phyloP scores from a whole-genome alignment of 2,113 vertebrate genomes.

The Theropithecus gelada region DNA sequence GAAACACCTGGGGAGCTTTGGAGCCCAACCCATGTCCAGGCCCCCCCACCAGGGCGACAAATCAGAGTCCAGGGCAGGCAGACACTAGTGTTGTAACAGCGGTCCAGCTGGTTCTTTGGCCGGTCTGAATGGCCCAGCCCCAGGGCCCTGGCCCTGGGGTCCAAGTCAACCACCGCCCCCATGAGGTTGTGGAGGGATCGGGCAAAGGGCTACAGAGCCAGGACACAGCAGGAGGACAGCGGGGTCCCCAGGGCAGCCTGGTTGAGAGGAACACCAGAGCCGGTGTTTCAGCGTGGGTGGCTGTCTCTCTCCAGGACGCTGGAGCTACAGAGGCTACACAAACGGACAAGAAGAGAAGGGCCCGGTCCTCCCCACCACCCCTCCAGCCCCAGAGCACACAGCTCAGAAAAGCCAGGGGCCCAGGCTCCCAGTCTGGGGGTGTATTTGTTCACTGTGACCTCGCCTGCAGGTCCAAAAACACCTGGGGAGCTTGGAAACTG shows the following conservation, averaged over 20 bases:
- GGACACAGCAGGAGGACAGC: background rate
- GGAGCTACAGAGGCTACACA: background rate
- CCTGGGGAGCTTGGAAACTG: background rate
- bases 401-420: background rate
- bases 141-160: accelerated
- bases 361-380: background rate
- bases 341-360: accelerated
- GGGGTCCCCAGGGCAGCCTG: accelerated
- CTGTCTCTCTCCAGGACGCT: background rate
- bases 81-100: background rate
- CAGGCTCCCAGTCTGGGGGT: accelerated
- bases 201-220: background rate
- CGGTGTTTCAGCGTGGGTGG: accelerated
- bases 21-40: background rate
- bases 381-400: background rate
- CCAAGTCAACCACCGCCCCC: accelerated
- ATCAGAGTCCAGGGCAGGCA: background rate
- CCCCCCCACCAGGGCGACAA: background rate
- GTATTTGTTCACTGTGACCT: accelerated
- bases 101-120: background rate
- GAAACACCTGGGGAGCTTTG: background rate
- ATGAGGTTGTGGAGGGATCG: too few species aligned
- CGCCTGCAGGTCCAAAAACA: background rate
- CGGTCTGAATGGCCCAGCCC: background rate
- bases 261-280: accelerated